Percentiles rank a stretch among this genome's conserved stretches.
These are phyloP conservation scores for Caenorhabditis wallacei DNA, from an alignment of 2,888 invertebrate genomes.

Conservation along the genomic window DNA sequence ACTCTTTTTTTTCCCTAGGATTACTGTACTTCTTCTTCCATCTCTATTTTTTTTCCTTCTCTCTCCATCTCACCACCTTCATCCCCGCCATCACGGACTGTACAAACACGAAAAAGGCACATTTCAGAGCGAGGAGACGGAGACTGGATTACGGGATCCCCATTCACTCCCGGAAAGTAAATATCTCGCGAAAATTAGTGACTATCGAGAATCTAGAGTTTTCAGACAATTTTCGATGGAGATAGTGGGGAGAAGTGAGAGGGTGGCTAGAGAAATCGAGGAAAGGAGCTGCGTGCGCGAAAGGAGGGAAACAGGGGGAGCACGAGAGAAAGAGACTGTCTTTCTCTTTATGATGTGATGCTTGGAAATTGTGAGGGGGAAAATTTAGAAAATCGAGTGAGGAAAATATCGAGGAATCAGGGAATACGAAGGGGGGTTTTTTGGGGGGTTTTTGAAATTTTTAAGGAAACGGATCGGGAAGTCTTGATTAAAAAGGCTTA, in stretches of 20 bases:
- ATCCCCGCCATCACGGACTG: slow-evolving; percentile 25
- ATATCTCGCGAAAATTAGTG: not conserved
- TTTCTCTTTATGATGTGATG: slow-evolving; percentile 36
- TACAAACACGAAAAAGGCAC: slow-evolving; percentile 34
- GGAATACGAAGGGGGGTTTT: not conserved
- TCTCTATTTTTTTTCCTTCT: slow-evolving; percentile 15
- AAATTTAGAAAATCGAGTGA: slow-evolving; percentile 17
- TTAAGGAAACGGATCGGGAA: no score
- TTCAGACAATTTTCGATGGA: not conserved
- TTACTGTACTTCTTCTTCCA: slow-evolving; percentile 15
- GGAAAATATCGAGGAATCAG: not conserved
- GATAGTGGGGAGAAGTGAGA: slow-evolving; percentile 21
- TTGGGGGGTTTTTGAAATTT: not conserved
- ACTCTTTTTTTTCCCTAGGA: slow-evolving; percentile 1
- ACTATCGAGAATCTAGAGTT: not conserved
- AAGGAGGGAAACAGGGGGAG: slow-evolving; percentile 7
- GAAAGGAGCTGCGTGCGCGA: slow-evolving; percentile 21
- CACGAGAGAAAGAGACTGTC: slow-evolving; percentile 11
- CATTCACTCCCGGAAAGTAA: slow-evolving; percentile 11
- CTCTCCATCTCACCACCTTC: slow-evolving; percentile 23
- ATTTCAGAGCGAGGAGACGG: slow-evolving; percentile 14
- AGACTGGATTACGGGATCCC: slow-evolving; percentile 38
- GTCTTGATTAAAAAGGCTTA: no score
- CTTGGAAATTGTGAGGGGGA: not conserved
- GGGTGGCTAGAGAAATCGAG: not conserved